Conservation (phyloP, 2,797 vertebrate species). For the Pseudotriccus pelzelni region DNA sequence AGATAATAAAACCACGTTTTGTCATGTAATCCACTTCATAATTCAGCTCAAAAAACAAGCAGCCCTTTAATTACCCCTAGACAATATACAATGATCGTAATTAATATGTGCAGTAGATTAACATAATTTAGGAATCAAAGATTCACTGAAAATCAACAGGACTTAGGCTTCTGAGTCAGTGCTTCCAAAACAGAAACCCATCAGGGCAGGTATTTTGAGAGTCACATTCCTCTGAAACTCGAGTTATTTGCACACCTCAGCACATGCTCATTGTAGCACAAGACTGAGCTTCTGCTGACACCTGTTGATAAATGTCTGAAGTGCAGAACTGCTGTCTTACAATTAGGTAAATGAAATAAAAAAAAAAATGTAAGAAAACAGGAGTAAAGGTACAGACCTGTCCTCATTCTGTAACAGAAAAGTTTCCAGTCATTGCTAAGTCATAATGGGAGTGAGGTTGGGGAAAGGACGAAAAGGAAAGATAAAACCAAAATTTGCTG, state of each 20-base stretch:
- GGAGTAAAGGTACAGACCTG: not conserved
- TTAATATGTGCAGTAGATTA: not conserved
- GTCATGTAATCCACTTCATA: not conserved
- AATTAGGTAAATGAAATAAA: not conserved
- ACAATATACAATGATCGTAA: not conserved
- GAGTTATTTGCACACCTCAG: not conserved
- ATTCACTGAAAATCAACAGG: not conserved
- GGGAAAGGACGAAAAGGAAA: not conserved
- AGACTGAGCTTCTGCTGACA: slow-evolving; percentile 74
- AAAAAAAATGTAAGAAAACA: not conserved
- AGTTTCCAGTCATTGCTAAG: not conserved
- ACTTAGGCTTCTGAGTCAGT: not conserved
- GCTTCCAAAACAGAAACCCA: not conserved
- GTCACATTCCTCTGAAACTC: not conserved
- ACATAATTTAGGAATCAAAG: not conserved
- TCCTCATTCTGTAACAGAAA: not conserved
- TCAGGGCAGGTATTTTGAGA: not conserved
- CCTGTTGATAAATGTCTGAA: slow-evolving; percentile 63
- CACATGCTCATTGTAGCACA: not conserved
- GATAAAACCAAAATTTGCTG: slow-evolving; percentile 8
- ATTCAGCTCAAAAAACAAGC: not conserved
- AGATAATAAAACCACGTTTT: not conserved
- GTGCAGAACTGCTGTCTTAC: not conserved
- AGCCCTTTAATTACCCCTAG: not conserved
- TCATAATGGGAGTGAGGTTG: not conserved